Evolutionary conservation across 2,888 invertebrate species (phyloP), one percentile per base, ranked within the genome.

Genomic region (Drosophila anomalata): DNA sequence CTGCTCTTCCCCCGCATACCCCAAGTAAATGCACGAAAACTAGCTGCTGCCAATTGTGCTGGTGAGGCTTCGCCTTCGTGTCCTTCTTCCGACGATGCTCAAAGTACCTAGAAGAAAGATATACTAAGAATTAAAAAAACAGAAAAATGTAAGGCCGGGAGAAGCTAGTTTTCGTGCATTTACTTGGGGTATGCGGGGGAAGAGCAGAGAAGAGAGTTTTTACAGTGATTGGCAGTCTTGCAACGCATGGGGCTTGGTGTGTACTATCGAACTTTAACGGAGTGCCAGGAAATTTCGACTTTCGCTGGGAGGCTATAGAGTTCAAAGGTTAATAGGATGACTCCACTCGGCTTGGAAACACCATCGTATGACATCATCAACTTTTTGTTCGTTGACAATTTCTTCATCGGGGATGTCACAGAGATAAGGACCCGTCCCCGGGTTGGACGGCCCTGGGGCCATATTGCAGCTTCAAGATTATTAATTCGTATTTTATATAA

Each of bases 321-420:
- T 6, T 60, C 55, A 36, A 67, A 67, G 2, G 60, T 55, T 11
- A 67, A 17, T n/a, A 60, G 51, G 24, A 70, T 60, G 14, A 60
- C 70, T 14, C 55, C 48, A 17, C 41, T 42, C 0, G 67, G 52
- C 17, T 60, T 60, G 9, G 33, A 11, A n/a, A 7, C n/a, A 41
- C 22, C 36, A 20, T 14, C n/a, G 14, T 14, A 14, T 14, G 14
- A 14, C 14, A 14, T 14, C 14, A 14, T 14, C 14, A 14, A 14
- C 14, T 14, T 14, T 14, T 14, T 14, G 14, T 14, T 14, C 14
- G 14, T 14, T 14, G 14, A 14, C 14, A 14, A 14, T 14, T 14
- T 14, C 14, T 14, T 14, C 14, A 14, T 14, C 14, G 14, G 14
- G 14, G 14, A 14, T 14, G 14, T 14, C 14, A 14, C 14, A 14